Base-by-base conservation (phyloP, 2,888 invertebrate species). In the Drosophila cracens region DNA sequence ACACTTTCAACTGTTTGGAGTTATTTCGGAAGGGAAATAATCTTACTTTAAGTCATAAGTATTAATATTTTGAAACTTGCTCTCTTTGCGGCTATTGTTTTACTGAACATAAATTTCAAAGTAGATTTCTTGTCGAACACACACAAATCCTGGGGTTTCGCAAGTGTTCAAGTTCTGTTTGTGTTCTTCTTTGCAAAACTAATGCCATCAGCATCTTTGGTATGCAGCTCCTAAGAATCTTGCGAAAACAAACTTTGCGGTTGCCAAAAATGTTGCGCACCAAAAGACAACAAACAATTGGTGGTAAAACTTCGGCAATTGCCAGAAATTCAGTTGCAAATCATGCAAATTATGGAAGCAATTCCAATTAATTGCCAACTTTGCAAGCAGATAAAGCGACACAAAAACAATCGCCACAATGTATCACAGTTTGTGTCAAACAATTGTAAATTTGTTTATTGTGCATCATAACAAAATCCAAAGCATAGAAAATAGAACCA, bases 371-470 rank as follows among this genome's bases (percentile, higher is more conserved):
- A 89, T 87, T 77, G 61, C 59, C 36, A 64, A 69, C 21, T 46
- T 33, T 36, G 33, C 51, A 48, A 74, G 49, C 54, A 67, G 38
- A 31, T 49, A 49, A 48, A 36, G 40, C 31, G 16, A 48, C 33
- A 38, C 21, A 27, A 31, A 31, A 52, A 52, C 65, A 61, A 38
- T 73, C 33, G 53, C 62, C 70, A 90, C 85, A 89, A 82, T 90
- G 90, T 87, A 75, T 76, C 73, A 87, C 76, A 83, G 76, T 78
- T 75, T 82, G 65, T 81, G 87, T 89, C 79, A 87, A 90, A 74
- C 69, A 78, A 82, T 87, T 87, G 85, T 90, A 90, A 78, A 89
- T 90, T 84, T 90, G 85, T 90, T 77, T 76, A 74, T 74, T 76
- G 64, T 80, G 89, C 81, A 79, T 69, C 68, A 66, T 71, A 79